Evolutionary conservation across 2,888 invertebrate genomes (phyloP), one percentile per base, ranked within the genome.

Genomic region (Ryuthela nishihirai): DNA sequence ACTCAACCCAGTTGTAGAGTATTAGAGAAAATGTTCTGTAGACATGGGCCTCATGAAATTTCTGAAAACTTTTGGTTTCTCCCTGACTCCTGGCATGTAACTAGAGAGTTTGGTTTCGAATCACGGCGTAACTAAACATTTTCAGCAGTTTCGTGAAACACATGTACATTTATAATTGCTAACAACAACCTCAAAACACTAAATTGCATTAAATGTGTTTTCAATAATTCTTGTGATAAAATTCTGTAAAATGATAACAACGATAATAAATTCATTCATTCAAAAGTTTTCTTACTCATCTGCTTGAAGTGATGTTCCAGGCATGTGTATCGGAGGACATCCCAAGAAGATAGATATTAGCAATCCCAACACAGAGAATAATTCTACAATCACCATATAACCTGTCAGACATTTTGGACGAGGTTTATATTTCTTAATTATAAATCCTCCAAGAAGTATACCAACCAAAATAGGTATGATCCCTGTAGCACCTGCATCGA

Each of bases 351-450:
- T 65, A 7, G 47, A 62, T 32, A 47, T 44, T 9, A 68, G 44
- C 10, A 68, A 48, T 5, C 59, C 59, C 10, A 62, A 7, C 7
- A 58, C 59, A 12, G 59, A 59, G 20, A 64, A 53, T 6, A 67
- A 29, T 34, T 64, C 73, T 1, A 70, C 69, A 2, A 71, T 21
- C 0, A 72, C 69, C 50, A 72, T 73, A 68, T 71, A 73, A 6
- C 65, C 69, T 0, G 72, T 70, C 2, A 74, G 55, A 23, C 54
- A 58, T 23, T 69, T 64, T 1, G 74, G 69, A 1, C 69, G 62
- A 1, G 73, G 74, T 52, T 70, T 70, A 39, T 71, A 69, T 44
- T 65, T 66, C 1, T 69, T 68, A 4, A 74, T 70, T 1, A 73
- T 53, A 7, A 67, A 43, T 4, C 68, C 68, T 2, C 67, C 67